phyloP scores from a whole-genome alignment of 2,888 invertebrate genomes.

The Ochropleura leucogaster region DNA sequence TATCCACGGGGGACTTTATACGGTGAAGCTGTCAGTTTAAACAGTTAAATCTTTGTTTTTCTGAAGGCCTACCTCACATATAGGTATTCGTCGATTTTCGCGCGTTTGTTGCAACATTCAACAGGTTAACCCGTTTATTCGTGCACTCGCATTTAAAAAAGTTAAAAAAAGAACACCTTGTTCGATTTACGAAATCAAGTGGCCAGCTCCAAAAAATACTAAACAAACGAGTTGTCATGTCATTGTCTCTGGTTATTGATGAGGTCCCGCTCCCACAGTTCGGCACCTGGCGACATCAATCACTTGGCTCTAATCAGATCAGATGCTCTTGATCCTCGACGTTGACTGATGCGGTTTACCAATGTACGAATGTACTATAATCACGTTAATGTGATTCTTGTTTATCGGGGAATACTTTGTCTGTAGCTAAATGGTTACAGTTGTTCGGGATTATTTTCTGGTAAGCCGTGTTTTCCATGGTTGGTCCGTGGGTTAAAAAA shows the following conservation, averaged over 20 bases:
- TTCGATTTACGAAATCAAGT: conserved; percentile 3
- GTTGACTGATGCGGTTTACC: conserved; percentile 72
- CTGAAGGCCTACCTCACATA: no score
- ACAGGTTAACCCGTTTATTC: not conserved
- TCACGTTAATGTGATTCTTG: conserved; percentile 61
- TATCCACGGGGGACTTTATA: no score
- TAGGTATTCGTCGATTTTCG: no score
- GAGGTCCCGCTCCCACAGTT: conserved; percentile 32
- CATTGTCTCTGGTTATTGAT: conserved; percentile 54
- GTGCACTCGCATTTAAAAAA: not conserved
- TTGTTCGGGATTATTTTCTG: no score
- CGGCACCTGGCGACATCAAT: conserved; percentile 72
- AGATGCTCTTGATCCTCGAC: conserved; percentile 69
- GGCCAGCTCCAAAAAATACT: conserved; percentile 30
- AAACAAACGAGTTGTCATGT: conserved; percentile 35
- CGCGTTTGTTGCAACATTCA: no score
- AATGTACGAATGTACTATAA: conserved; percentile 37
- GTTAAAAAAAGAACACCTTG: not conserved
- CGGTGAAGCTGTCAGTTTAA: no score
- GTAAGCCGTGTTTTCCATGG: no score
- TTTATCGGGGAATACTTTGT: conserved; percentile 30
- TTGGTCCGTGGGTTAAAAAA: no score
- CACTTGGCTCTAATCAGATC: conserved; percentile 67
- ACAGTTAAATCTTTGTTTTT: no score
- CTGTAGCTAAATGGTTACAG: no score